Evolutionary conservation across 2,888 invertebrate species (phyloP).

Genomic region (Orchesella flavescens): DNA sequence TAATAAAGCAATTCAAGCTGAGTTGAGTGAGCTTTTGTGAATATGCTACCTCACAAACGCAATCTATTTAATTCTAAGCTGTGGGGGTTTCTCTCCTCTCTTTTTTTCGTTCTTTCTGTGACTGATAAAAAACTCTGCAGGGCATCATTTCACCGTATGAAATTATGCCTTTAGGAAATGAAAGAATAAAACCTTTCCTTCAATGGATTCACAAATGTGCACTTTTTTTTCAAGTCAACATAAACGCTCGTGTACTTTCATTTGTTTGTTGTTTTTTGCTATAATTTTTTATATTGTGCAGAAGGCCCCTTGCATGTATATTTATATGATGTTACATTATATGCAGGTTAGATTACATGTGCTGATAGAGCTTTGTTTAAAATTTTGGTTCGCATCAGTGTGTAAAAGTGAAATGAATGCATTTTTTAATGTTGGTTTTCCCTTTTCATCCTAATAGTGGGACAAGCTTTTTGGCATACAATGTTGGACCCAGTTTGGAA

Average conservation of each 20-base stretch:
- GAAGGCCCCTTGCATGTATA: not conserved
- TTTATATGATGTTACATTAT: too few species aligned
- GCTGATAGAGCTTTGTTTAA: too few species aligned
- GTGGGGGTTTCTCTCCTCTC: not conserved
- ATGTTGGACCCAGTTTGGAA: slow-evolving; percentile 77
- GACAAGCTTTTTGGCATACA: slow-evolving; percentile 71
- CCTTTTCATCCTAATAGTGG: slow-evolving; percentile 62
- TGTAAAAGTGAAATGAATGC: not conserved
- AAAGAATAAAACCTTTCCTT: not conserved
- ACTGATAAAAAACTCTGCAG: slow-evolving; percentile 47
- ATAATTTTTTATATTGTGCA: not conserved
- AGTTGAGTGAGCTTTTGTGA: slow-evolving; percentile 2
- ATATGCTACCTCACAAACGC: not conserved
- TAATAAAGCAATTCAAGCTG: slow-evolving; percentile 29
- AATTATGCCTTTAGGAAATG: slow-evolving; percentile 39
- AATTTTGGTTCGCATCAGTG: too few species aligned
- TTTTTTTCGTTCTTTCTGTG: not conserved
- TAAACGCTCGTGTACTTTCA: too few species aligned
- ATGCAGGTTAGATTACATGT: too few species aligned
- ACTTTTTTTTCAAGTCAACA: too few species aligned
- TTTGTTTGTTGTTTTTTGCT: not conserved
- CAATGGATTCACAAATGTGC: not conserved
- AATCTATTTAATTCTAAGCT: not conserved
- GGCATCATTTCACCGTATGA: slow-evolving; percentile 42
- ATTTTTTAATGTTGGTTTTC: not conserved